Evolutionary conservation across 2,113 vertebrate genomes (phyloP), one percentile per base, ranked within the genome.

Genomic region (Andinoacara biseriatus): DNA sequence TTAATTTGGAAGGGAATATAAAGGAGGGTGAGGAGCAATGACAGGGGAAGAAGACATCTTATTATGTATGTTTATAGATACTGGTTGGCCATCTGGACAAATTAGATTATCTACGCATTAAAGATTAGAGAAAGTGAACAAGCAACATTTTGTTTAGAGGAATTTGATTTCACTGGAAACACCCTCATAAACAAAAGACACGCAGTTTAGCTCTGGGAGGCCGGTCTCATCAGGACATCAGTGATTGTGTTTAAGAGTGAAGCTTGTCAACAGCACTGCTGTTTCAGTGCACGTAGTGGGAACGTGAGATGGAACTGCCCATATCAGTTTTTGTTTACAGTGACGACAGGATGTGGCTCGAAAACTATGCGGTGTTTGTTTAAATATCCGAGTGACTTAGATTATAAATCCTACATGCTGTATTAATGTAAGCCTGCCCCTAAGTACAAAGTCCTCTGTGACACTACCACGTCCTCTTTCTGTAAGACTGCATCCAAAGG

Each of bases 61-160:
- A 75, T 84, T 94, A 87, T 89, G 87, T 90, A 62, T 91, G 87
- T 94, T 92, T 91, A 80, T 56, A 57, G 58, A 83, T 88, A 67
- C 69, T 35, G 78, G 75, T 89, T 81, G 57, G 69, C 60, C 90
- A 92, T 94, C 80, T 91, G 91, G 86, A 86, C 84, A 91, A 89
- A 92, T 92, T 79, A 82, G 75, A 92, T 82, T 87, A 86, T 67
- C 54, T 8, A 40, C 26, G 49, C 86, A 84, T 87, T 89, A 49
- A 81, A 88, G 61, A 60, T 81, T 15, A 91, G 60, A 83, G 78
- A 78, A 81, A 85, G 22, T 18, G 78, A 88, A 89, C 54, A 87
- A 88, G 10, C 58, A 74, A 84, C 52, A 59, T 86, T 86, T 90
- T 91, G 88, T 85, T 92, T 86, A 61, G 83, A 90, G 87, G 76